Base-by-base conservation (phyloP, 1,140 invertebrate species). In the Paracyclopina nana region DNA sequence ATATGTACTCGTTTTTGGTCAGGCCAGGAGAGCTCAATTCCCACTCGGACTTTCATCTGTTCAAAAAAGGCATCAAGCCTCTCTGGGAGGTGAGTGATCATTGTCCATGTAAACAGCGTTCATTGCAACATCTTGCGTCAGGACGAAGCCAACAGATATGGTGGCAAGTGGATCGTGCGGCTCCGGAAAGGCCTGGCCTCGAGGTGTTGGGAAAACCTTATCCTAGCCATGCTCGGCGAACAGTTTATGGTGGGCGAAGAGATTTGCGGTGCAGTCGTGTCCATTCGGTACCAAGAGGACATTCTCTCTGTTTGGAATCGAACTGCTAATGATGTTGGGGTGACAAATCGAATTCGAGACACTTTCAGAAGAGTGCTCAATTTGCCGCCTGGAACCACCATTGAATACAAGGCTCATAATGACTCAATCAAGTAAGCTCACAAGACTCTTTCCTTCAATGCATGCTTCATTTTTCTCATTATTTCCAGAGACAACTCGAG, bases 211-310 rank as follows among this genome's bases (percentile, higher is more conserved):
- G 94, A 98, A 69, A 96, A 97, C 70, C 71, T 97, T 26, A 82
- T 96, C 57, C 75, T 99, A 68, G 92, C 94, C 49, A 92, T 99
- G 79, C 68, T 90, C 56, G 87, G 88, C 11, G 92, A 98, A 68
- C 92, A 98, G 71, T 98, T 98, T 72, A 85, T 94, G 76, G 91
- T 97, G 5, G 91, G 91, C 6, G 82, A 92, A 57, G 94, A 98
- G 70, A 91, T 99, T 56, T 98, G 92, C 71, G 94, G 92, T 2
- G 83, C 90, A 54, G 92, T 97, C 45, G 78, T 97, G 56, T 95
- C 90, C 42, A 79, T 94, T 58, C 73, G 87, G 59, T 88, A 80
- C 70, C 82, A 92, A 79, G 92, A 97, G 68, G 94, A 97, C 64
- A 83, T 94, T 62, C 79, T 99, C 60, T 92, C 88, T 57, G 76